Evolutionary conservation across 2,888 invertebrate genomes (phyloP).

Genomic region (Scaptomyza cyrtandrae): DNA sequence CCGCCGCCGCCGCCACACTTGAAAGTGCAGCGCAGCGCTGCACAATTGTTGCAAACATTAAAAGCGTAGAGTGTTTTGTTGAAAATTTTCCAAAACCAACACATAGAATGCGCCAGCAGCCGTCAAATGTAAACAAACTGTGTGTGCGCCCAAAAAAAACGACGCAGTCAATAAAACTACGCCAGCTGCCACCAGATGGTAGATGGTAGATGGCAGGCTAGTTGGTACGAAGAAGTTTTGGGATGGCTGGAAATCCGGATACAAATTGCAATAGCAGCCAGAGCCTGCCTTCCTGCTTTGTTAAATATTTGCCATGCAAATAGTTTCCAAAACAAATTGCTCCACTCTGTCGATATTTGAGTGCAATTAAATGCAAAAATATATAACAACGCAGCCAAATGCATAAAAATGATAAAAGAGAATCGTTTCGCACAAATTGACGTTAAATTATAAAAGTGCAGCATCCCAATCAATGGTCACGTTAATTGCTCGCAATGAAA

Average conservation of each 20-base stretch:
- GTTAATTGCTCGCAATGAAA: constrained; percentile 48
- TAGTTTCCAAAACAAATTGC: constrained; percentile 42
- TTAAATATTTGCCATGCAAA: constrained; percentile 74
- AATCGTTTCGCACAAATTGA: constrained; percentile 26
- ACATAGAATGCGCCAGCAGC: constrained; percentile 28
- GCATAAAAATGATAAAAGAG: constrained; percentile 38
- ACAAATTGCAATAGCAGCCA: constrained; percentile 55
- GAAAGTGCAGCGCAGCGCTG: constrained; percentile 59
- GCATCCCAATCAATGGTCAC: constrained; percentile 48
- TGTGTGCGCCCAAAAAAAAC: constrained; percentile 48
- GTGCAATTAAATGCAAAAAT: constrained; percentile 77
- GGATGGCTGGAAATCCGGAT: constrained; percentile 39
- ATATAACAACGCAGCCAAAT: constrained; percentile 58
- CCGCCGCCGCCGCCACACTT: constrained; percentile 44
- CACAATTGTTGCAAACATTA: constrained; percentile 64
- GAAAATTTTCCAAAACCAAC: constrained; percentile 79
- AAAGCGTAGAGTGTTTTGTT: constrained; percentile 78
- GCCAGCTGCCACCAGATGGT: constrained; percentile 56
- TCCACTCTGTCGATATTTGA: constrained; percentile 47
- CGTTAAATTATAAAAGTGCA: constrained; percentile 40
- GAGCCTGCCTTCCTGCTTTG: constrained; percentile 32
- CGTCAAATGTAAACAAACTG: constrained; percentile 61
- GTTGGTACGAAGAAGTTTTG: background rate
- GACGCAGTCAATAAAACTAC: constrained; percentile 68
- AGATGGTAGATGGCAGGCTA: background rate